phyloP scores from a whole-genome alignment of 1,140 invertebrate species.

The Drosophila sulfurigaster region DNA sequence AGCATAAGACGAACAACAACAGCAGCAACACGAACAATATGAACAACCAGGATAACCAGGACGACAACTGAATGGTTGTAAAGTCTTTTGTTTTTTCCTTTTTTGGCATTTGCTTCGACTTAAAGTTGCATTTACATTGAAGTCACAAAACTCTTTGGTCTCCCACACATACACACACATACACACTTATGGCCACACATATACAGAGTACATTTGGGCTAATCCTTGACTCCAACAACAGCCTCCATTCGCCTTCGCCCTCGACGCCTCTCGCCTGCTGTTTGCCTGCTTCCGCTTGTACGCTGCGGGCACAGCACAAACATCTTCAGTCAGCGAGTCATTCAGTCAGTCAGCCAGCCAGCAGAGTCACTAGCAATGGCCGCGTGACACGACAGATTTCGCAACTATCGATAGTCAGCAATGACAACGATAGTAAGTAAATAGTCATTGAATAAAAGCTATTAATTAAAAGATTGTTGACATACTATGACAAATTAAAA shows the following conservation, averaged over 20 bases:
- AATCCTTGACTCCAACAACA: constrained; percentile 47
- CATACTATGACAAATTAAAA: too few species aligned
- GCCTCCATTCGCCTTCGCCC: neutral
- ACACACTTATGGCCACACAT: constrained; percentile 11
- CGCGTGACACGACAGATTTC: constrained; percentile 11
- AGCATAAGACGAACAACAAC: constrained; percentile 13
- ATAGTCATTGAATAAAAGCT: too few species aligned
- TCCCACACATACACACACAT: constrained; percentile 25
- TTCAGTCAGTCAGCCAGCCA: constrained; percentile 15
- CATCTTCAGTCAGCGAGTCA: constrained; percentile 56
- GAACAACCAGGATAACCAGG: constrained; percentile 7
- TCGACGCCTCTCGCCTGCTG: constrained; percentile 18
- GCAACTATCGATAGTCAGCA: neutral
- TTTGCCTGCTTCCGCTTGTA: constrained; percentile 59
- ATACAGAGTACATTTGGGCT: constrained; percentile 42
- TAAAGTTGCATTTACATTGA: constrained; percentile 76
- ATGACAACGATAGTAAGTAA: too few species aligned
- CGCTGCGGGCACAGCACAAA: constrained; percentile 71
- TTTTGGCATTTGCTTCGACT: constrained; percentile 41
- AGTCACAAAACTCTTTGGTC: constrained; percentile 48
- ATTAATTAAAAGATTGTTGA: too few species aligned
- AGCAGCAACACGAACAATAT: constrained; percentile 9
- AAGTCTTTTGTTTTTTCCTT: constrained; percentile 49
- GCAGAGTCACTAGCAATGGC: constrained; percentile 6
- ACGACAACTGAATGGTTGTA: constrained; percentile 29